Evolutionary conservation across 2,113 vertebrate species (phyloP), one percentile per base, ranked within the genome.

Genomic region (Pluvialis apricaria): DNA sequence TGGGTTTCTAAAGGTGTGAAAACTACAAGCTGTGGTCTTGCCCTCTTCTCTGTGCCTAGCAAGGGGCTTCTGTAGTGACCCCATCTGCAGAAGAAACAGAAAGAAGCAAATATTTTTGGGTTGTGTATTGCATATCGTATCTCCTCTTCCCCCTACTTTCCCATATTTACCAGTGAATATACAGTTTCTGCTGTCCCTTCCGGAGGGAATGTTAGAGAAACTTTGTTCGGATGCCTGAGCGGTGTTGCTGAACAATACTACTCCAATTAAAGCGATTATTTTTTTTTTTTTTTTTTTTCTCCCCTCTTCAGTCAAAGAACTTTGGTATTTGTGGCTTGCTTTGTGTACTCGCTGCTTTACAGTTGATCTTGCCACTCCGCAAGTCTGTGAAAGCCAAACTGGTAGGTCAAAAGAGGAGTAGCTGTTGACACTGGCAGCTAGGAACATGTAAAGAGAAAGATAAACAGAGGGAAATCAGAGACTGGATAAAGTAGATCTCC

Each of bases 391-490:
- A 89, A 96, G 93, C 91, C 87, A 76, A 88, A 62, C 92, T 85
- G 91, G 82, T 96, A 80, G 96, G 95, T 96, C 92, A 93, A 44
- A 93, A 84, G 95, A 95, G 92, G 96, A 97, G 94, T 92, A 94
- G 96, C 96, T 96, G 95, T 94, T 96, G 96, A 95, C 95, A 96
- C 94, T 96, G 71, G 95, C 94, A 87, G 92, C 15, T 28, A 90
- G 92, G 86, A 97, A 73, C 72, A 69, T 70, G 82, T 92, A 86
- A 96, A 88, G 71, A 96, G 91, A 83, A 96, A 94, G 92, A 77
- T 88, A 97, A 94, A 93, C 80, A 94, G 81, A 88, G 72, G 92
- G 96, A 92, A 75, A 96, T 96, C 94, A 90, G 96, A 94, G 89
- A 61, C 81, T 80, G 86, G 82, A 77, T 97, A 90, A 94, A 94